Evolutionary conservation across 2,888 invertebrate species (phyloP).

Genomic region (Drosophila mimica): DNA sequence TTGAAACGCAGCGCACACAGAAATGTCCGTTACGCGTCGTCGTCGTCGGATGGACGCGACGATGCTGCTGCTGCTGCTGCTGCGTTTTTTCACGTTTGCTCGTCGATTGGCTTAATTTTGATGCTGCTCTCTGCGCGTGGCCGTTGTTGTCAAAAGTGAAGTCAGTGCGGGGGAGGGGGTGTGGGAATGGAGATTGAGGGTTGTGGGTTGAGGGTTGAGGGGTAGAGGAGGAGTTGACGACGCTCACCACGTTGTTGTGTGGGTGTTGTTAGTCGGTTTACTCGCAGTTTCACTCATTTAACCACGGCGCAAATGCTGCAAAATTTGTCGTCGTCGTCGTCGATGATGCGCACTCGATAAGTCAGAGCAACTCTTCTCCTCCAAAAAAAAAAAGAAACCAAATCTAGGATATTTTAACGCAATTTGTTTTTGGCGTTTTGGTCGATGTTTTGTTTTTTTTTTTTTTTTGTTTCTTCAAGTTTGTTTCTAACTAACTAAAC

Average conservation of each 20-base stretch:
- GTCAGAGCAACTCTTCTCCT: background rate
- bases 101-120: conserved; percentile 80
- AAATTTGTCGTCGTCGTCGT: conserved; percentile 2
- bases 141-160: conserved; percentile 61
- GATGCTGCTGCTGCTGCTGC: conserved; percentile 70
- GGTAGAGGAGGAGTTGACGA: background rate
- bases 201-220: background rate
- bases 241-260: conserved; percentile 28
- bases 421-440: conserved; percentile 36
- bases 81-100: conserved; percentile 61
- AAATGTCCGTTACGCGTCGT: conserved; percentile 77
- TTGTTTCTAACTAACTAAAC: conserved; percentile 77
- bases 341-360: conserved; percentile 19
- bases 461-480: conserved; percentile 25
- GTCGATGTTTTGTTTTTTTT: conserved; percentile 32
- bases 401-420: conserved; percentile 28
- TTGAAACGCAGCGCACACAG: conserved; percentile 80
- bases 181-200: background rate
- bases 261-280: conserved; percentile 22
- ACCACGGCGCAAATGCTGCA: conserved; percentile 42
- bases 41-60: conserved; percentile 61
- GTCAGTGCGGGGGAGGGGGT: background rate
- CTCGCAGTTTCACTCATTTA: conserved; percentile 50
- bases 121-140: conserved; percentile 78
- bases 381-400: background rate